Evolutionary conservation across 2,888 invertebrate genomes (phyloP).

Genomic region (Nephrocerus scutellatus): DNA sequence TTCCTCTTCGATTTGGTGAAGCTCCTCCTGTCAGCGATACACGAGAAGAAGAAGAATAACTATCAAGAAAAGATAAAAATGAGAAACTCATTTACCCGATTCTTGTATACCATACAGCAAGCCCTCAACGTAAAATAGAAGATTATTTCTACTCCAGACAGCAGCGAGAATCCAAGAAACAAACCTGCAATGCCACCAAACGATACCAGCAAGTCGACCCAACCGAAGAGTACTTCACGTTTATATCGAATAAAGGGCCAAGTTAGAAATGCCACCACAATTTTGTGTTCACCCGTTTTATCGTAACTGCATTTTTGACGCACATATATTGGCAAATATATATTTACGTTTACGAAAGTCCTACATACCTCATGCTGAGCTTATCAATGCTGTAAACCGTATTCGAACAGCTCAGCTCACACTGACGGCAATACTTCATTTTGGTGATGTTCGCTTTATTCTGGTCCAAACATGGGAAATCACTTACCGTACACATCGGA

Average conservation of each 20-base stretch:
- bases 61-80: not conserved
- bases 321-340: too few species aligned
- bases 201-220: conserved; percentile 68
- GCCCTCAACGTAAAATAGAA: conserved; percentile 69
- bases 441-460: conserved; percentile 53
- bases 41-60: not conserved
- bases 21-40: conserved; percentile 31
- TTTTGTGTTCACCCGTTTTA: conserved; percentile 1
- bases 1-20: conserved; percentile 42
- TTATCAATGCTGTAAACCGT: conserved; percentile 71
- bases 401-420: conserved; percentile 67
- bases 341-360: too few species aligned
- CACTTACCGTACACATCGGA: conserved; percentile 54
- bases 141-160: conserved; percentile 68
- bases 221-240: conserved; percentile 73
- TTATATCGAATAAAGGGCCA: conserved; percentile 67
- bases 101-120: conserved; percentile 47
- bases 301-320: not conserved
- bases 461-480: conserved; percentile 55
- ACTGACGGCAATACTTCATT: conserved; percentile 55
- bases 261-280: conserved; percentile 57
- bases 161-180: conserved; percentile 61
- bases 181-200: conserved; percentile 53
- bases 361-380: conserved; percentile 56
- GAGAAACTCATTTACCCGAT: conserved; percentile 31